These are phyloP conservation scores for Hydrophis major DNA, from an alignment of 2,797 vertebrate genomes.

Conservation along the genomic window DNA sequence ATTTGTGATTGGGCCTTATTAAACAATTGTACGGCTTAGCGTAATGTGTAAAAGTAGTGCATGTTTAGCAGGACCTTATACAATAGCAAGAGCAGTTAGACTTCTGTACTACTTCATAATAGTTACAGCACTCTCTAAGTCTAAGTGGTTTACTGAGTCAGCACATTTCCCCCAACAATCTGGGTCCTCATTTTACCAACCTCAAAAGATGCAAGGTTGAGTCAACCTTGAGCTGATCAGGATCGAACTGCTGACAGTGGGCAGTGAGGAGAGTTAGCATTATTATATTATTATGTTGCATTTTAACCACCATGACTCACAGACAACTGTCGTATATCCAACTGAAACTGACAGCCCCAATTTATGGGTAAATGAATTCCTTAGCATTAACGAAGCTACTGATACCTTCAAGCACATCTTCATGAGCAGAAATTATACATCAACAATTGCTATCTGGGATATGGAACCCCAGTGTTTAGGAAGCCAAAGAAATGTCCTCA, in stretches of 20 bases:
- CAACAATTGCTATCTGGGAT: not conserved
- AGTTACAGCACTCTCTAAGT: not conserved
- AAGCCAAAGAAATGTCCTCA: not conserved
- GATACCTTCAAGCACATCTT: not conserved
- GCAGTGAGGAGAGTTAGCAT: not conserved
- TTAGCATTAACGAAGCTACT: not conserved
- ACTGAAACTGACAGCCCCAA: not conserved
- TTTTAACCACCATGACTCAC: not conserved
- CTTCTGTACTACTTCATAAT: not conserved
- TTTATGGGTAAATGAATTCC: not conserved
- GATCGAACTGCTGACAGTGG: not conserved
- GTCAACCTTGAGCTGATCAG: not conserved
- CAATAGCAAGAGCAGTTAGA: not conserved
- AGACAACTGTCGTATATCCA: not conserved
- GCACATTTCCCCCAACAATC: not conserved
- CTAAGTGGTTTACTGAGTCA: not conserved
- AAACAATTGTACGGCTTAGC: not conserved
- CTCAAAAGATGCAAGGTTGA: not conserved
- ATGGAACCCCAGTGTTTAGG: not conserved
- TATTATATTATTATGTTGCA: not conserved
- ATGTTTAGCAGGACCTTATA: not conserved
- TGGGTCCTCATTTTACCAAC: not conserved
- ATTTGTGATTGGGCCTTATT: not conserved
- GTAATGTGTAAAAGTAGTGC: not conserved
- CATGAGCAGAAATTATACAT: not conserved